These are phyloP conservation scores for Anguilla megastoma DNA, from an alignment of 2,797 vertebrate genomes.

Conservation along the genomic window DNA sequence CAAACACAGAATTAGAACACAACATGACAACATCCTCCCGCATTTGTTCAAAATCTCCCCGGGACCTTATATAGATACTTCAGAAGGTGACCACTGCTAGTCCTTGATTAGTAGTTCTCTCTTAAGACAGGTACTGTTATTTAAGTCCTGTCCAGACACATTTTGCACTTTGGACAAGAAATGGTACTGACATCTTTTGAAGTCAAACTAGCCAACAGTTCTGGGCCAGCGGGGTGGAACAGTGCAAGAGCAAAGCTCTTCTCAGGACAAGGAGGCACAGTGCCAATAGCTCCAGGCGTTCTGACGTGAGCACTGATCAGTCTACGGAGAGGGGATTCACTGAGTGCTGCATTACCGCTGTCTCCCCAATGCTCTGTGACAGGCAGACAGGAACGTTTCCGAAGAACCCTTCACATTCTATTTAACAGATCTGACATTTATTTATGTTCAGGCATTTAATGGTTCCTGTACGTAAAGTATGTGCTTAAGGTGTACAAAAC, in stretches of 20 bases:
- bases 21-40: neutral
- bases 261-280: neutral
- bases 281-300: neutral
- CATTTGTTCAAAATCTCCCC: neutral
- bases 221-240: neutral
- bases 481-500: neutral
- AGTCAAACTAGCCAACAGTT: neutral
- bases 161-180: neutral
- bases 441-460: neutral
- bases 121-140: neutral
- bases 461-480: neutral
- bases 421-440: neutral
- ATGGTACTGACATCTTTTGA: neutral
- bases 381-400: neutral
- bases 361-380: neutral
- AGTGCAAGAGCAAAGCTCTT: neutral
- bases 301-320: neutral
- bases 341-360: neutral
- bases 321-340: neutral
- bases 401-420: neutral
- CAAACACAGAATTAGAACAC: neutral
- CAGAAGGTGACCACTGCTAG: neutral
- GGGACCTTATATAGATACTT: neutral
- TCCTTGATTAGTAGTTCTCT: neutral
- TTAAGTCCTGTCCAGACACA: conserved; percentile 7